Evolutionary conservation across 1,140 invertebrate species (phyloP), one percentile per base, ranked within the genome.

Genomic region (Trichoplusia ni): DNA sequence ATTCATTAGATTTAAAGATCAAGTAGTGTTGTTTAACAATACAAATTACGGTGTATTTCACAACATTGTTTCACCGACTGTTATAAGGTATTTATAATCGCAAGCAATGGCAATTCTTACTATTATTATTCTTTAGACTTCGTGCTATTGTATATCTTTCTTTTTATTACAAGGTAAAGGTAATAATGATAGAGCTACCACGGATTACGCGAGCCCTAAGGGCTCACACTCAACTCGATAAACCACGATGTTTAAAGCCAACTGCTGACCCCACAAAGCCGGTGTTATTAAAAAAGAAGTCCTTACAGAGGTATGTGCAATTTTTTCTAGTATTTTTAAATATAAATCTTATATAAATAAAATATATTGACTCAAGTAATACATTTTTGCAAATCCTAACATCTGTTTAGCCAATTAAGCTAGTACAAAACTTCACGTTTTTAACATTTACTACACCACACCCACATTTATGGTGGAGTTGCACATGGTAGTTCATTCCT

Each of bases 151-250:
- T 37, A 47, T 27, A 7, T 4, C 25, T 29, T 14, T 29, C 6
- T 31, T 33, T 2, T n/a, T 31, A 5, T 31, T 7, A n/a, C n/a
- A 1, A 51, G 47, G 29, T 7, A 11, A 9, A 27, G 18, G 0
- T 9, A 54, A 7, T 9, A 7, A 90, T 90, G 87, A 74, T 83
- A 27, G 87, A 90, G 47, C 56, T 89, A 14, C 87, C 87, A 51
- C 81, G 84, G 29, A 81, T 89, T 54, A 90, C 87, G 2, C 75
- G 87, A 69, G 86, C 87, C 62, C 71, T 90, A 0, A 75, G 87
- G 53, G 87, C 86, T 7, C 87, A 90, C 54, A 90, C 88, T 14
- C 82, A 87, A 29, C 72, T 90, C 7, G 88, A 90, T 47, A 89
- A 89, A 31, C 86, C 82, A 13, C 69, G 86, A 18, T 82, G 83